phyloP scores from a whole-genome alignment of 2,113 vertebrate genomes.

The Toxotes jaculatrix region DNA sequence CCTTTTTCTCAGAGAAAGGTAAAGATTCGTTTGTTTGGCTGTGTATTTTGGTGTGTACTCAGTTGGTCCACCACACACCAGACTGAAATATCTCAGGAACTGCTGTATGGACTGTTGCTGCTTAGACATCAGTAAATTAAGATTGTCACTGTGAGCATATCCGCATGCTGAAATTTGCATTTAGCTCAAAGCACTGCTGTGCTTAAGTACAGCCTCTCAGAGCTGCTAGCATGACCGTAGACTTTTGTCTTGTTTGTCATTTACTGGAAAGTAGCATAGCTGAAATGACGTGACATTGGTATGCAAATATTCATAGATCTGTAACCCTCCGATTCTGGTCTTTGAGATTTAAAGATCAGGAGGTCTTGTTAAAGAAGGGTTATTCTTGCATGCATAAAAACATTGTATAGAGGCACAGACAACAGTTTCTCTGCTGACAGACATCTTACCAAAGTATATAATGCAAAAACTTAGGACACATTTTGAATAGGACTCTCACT shows the following conservation, averaged over 20 bases:
- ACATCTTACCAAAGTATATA: background rate
- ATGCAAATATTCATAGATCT: background rate
- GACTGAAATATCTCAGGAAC: background rate
- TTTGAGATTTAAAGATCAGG: too few relatives aligned
- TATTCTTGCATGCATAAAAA: background rate
- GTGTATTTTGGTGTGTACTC: constrained; percentile 1
- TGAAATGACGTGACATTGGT: background rate
- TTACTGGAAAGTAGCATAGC: background rate
- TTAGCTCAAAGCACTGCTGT: background rate
- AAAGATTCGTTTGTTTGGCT: background rate
- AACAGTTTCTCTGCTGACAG: background rate
- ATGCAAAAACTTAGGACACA: background rate
- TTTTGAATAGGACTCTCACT: background rate
- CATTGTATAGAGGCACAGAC: background rate
- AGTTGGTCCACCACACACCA: background rate
- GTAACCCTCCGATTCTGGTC: background rate
- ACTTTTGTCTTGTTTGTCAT: background rate
- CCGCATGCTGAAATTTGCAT: background rate
- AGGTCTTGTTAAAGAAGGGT: background rate
- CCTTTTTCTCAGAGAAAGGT: constrained; percentile 18
- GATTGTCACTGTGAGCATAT: background rate
- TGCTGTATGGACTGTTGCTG: background rate
- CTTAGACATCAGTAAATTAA: background rate
- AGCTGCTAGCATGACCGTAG: background rate
- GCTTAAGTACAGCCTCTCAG: background rate